Conservation (phyloP, 2,113 vertebrate genomes). For the Pagrus major region DNA sequence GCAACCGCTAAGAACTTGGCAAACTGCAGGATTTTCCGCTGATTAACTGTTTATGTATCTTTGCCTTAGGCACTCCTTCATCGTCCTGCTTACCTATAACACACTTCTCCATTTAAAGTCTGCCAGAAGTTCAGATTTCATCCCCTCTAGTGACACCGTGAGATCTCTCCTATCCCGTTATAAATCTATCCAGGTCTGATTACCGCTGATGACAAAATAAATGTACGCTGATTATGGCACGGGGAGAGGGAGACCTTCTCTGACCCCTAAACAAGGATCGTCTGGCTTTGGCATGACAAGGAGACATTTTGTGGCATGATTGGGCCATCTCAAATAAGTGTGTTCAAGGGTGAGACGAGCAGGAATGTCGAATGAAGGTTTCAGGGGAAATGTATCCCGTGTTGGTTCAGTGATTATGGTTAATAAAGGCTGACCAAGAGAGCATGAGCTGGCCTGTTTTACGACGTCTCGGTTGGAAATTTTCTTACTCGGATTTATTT, state of each 20-base stretch:
- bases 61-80: not conserved
- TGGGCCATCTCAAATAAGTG: constrained; percentile 20
- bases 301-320: constrained; percentile 24
- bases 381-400: constrained; percentile 56
- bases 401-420: constrained; percentile 72
- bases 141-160: not conserved
- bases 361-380: constrained; percentile 52
- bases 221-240: constrained; percentile 48
- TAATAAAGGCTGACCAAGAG: constrained; percentile 64
- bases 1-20: constrained; percentile 28
- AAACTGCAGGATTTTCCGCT: constrained; percentile 43
- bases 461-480: constrained; percentile 36
- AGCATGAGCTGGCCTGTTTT: constrained; percentile 54
- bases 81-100: constrained; percentile 16
- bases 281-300: constrained; percentile 24
- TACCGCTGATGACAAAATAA: constrained; percentile 61
- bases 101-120: constrained; percentile 9
- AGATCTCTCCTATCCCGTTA: constrained; percentile 22
- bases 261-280: constrained; percentile 35
- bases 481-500: constrained; percentile 39
- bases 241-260: not conserved
- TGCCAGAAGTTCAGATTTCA: constrained; percentile 18
- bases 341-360: constrained; percentile 34
- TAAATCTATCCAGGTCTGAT: constrained; percentile 46
- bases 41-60: constrained; percentile 45